These are phyloP conservation scores for Micromussa lordhowensis DNA, from an alignment of 92 coral and sea anemone genomes.

Conservation along the genomic window DNA sequence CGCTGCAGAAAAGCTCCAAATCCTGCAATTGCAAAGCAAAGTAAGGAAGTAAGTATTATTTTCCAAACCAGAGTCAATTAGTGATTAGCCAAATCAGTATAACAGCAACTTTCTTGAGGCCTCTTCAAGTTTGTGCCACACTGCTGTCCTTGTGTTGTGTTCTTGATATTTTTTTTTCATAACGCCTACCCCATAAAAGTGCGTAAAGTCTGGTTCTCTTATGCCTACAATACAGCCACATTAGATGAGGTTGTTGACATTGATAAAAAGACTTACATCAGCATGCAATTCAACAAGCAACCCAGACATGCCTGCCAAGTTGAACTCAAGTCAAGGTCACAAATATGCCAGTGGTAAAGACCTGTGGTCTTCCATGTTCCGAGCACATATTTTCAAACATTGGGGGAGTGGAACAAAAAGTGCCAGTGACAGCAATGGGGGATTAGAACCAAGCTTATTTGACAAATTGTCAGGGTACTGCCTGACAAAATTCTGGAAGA, in stretches of 20 bases:
- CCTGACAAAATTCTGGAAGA: no score
- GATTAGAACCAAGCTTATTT: no score
- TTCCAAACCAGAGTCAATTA: background rate
- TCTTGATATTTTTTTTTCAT: no score
- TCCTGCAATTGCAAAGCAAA: conserved; percentile 59
- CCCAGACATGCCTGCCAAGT: background rate
- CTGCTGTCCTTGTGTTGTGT: background rate
- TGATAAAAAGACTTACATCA: no score
- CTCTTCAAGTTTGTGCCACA: background rate
- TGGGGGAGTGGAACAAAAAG: no score
- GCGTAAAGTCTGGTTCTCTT: background rate
- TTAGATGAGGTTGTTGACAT: no score
- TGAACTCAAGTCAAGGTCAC: background rate
- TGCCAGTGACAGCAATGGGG: no score
- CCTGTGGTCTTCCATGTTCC: no score
- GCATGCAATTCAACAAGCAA: background rate
- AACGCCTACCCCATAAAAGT: background rate
- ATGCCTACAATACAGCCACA: background rate
- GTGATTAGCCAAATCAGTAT: background rate
- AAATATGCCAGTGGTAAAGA: no score
- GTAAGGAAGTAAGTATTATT: background rate
- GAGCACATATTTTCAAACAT: no score
- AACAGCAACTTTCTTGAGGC: background rate
- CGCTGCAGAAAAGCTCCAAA: conserved; percentile 68
- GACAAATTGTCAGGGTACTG: no score